Conservation (phyloP, 2,888 invertebrate genomes). For the Stenchaetothrips biformis region DNA sequence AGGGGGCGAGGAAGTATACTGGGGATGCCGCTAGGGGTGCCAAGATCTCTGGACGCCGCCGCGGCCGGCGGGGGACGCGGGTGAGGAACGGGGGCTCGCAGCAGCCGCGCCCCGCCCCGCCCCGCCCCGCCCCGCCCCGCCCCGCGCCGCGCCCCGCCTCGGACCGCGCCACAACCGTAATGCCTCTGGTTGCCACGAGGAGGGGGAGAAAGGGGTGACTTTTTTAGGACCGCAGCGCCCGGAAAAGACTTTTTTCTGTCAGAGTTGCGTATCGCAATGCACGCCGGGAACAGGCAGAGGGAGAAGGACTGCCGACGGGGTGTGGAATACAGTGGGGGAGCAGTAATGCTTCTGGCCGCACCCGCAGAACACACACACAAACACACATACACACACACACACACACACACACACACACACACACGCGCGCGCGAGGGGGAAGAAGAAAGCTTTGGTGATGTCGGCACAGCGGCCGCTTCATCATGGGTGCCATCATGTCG, state of each 20-base stretch:
- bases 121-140: not conserved
- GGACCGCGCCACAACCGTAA: not conserved
- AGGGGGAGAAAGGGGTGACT: not conserved
- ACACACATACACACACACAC: not conserved
- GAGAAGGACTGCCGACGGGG: not conserved
- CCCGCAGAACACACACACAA: not conserved
- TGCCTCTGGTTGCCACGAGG: not conserved
- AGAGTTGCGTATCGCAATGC: slow-evolving; percentile 12
- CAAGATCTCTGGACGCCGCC: not conserved
- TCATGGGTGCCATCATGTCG: too few species aligned
- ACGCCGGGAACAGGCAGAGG: not conserved
- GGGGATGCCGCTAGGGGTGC: not conserved
- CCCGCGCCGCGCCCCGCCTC: not conserved
- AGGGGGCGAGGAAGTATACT: not conserved
- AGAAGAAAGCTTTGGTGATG: not conserved
- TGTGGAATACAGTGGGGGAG: not conserved
- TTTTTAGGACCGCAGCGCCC: slow-evolving; percentile 15
- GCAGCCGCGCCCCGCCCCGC: not conserved
- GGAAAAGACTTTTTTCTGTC: slow-evolving; percentile 15
- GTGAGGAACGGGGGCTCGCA: too few species aligned
- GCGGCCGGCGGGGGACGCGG: not conserved
- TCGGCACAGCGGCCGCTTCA: too few species aligned
- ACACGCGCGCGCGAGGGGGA: not conserved
- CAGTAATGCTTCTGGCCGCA: not conserved
- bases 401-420: not conserved